Conservation (phyloP, 2,797 vertebrate species). For the Epinephelus awoara region DNA sequence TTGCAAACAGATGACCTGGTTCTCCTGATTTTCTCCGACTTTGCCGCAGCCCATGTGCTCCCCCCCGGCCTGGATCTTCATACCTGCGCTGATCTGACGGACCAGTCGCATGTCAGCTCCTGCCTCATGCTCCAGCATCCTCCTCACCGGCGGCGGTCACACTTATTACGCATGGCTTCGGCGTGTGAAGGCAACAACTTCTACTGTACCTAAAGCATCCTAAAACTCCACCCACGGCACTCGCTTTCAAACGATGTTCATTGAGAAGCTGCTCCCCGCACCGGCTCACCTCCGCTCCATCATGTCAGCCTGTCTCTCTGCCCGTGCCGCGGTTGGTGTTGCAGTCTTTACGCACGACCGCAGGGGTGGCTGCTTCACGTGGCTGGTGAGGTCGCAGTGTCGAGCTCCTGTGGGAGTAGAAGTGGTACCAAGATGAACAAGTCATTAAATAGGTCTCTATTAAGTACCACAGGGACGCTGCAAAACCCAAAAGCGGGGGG, state of each 20-base stretch:
- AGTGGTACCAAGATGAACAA: background rate
- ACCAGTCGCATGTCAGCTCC: slow-evolving; percentile 71
- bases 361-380: slow-evolving; percentile 68
- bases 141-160: slow-evolving; percentile 45
- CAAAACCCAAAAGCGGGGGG: background rate
- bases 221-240: slow-evolving; percentile 46
- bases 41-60: slow-evolving; percentile 77
- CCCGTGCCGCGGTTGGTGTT: slow-evolving; percentile 4
- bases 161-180: slow-evolving; percentile 60
- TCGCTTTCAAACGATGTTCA: background rate
- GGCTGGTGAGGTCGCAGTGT: slow-evolving; percentile 30
- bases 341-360: slow-evolving; percentile 62
- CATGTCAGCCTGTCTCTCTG: slow-evolving; percentile 9
- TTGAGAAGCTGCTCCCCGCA: background rate
- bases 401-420: slow-evolving; percentile 1
- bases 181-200: slow-evolving; percentile 17
- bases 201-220: slow-evolving; percentile 3
- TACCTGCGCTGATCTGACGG: slow-evolving; percentile 64
- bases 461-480: background rate
- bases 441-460: background rate
- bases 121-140: slow-evolving; percentile 73
- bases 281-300: slow-evolving; percentile 1
- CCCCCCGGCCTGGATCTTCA: slow-evolving; percentile 77
- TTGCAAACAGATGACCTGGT: slow-evolving; percentile 72
- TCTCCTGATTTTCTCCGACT: slow-evolving; percentile 65